A percentile compares a stretch with the other conserved stretches of the same genome.
These are phyloP conservation scores for Drosophila eohydei DNA, from an alignment of 2,888 invertebrate species.

Conservation along the genomic window DNA sequence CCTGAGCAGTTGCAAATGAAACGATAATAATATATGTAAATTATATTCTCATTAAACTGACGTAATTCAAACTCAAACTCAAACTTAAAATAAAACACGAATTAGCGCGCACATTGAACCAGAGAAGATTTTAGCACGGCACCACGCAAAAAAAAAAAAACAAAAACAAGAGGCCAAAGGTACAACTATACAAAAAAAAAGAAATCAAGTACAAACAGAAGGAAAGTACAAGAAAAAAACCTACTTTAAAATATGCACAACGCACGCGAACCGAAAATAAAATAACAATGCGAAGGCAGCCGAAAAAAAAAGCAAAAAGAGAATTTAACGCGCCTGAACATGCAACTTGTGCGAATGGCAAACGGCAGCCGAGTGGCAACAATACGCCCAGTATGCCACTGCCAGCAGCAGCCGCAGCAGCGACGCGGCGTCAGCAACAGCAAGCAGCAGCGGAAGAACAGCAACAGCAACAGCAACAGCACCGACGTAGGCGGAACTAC, in stretches of 20 bases:
- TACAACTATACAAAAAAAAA: conserved; percentile 2
- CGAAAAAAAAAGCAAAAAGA: conserved; percentile 7
- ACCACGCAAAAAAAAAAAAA: conserved; percentile 24
- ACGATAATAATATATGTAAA: conserved; percentile 15
- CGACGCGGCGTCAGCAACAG: background rate
- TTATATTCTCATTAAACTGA: conserved; percentile 21
- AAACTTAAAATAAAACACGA: conserved; percentile 22
- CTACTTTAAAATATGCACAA: conserved; percentile 61
- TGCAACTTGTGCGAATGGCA: conserved; percentile 76
- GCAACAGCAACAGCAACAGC: conserved; percentile 20
- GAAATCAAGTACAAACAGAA: conserved; percentile 13
- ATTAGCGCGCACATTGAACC: conserved; percentile 57
- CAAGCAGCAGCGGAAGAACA: conserved; percentile 36
- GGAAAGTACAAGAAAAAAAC: conserved; percentile 5
- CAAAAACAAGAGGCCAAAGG: conserved; percentile 2
- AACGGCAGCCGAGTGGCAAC: conserved; percentile 62
- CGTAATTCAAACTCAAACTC: conserved; percentile 18
- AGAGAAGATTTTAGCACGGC: conserved; percentile 42
- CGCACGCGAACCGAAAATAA: conserved; percentile 56
- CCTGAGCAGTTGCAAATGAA: conserved; percentile 30
- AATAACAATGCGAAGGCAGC: conserved; percentile 26
- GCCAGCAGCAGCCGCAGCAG: conserved; percentile 28
- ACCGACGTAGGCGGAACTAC: conserved; percentile 55
- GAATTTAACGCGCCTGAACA: conserved; percentile 46
- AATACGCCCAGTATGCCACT: conserved; percentile 31